These are phyloP conservation scores for Zoanthus sociatus DNA, from an alignment of 92 coral and sea anemone species.

Conservation along the genomic window DNA sequence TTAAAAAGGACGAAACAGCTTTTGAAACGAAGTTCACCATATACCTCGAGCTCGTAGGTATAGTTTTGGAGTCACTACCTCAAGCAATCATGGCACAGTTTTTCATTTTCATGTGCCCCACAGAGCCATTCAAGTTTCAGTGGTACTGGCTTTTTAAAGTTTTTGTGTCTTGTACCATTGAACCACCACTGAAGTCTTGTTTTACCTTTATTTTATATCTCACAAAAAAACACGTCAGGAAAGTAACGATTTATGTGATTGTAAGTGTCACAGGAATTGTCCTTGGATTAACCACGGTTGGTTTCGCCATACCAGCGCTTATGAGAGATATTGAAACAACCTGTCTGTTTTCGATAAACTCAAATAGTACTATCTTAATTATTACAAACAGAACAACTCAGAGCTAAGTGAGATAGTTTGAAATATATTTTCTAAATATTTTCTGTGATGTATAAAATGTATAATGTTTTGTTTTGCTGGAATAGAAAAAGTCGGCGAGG, in stretches of 20 bases:
- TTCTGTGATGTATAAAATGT: background rate
- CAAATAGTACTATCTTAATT: background rate
- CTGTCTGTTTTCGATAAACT: conserved; percentile 1
- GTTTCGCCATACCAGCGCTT: conserved; percentile 5
- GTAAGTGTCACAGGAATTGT: background rate
- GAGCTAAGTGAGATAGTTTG: background rate
- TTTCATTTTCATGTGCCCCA: background rate
- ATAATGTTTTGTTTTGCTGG: no score
- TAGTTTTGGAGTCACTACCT: background rate
- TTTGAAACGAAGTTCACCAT: background rate
- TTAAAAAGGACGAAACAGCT: background rate
- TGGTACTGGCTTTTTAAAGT: conserved; percentile 27
- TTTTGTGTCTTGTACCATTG: conserved; percentile 14
- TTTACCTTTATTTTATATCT: background rate
- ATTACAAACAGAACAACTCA: background rate
- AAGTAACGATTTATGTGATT: background rate
- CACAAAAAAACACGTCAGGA: background rate
- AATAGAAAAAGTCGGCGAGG: no score
- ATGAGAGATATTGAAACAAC: conserved; percentile 9
- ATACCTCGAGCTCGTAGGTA: background rate
- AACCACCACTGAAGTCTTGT: background rate
- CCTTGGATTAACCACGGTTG: background rate
- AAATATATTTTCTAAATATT: background rate
- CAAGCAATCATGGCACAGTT: conserved; percentile 23
- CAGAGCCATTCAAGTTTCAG: background rate